Evolutionary conservation across 2,113 vertebrate species (phyloP), one percentile per base, ranked within the genome.

Genomic region (Xenopus laevis): DNA sequence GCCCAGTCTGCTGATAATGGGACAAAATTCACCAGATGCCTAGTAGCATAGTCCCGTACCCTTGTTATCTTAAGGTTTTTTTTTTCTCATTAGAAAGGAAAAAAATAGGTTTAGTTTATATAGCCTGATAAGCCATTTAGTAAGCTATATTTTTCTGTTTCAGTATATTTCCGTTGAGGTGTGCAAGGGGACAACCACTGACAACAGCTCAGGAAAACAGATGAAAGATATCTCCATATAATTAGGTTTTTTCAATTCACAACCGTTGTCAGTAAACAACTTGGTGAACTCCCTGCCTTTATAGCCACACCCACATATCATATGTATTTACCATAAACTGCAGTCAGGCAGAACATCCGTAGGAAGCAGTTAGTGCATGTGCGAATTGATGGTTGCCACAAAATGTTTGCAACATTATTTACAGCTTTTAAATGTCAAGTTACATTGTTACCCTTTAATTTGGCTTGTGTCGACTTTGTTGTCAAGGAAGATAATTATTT

Each of bases 201-300:
- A 69, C 59, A 67, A 59, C 66, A 77, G 66, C 47, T 30, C 50
- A 55, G 47, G 58, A 64, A 70, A 70, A 77, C 60, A 63, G 44
- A 57, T 77, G 67, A 69, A 21, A 70, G 30, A 30, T 70, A 71
- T 71, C 8, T 17, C 58, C 30, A 59, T 46, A 70, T 77, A 77
- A 77, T 77, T 23, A 77, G 53, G 60, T 17, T 77, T 77, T 77
- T 67, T n/a, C n/a, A 69, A 61, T 77, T 64, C 30, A 52, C n/a
- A 76, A 44, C 57, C 17, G 45, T 53, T 69, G 72, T 68, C 65
- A 69, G 57, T 77, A 64, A 77, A 77, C 65, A 77, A 70, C 45
- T 77, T 57, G 57, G 30, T 52, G 50, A 77, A 70, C 69, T 68
- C 74, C 65, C 53, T 33, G 16, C 46, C 53, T 45, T 64, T 60